Conservation (phyloP, 2,888 invertebrate genomes). For the Papilio gigon region DNA sequence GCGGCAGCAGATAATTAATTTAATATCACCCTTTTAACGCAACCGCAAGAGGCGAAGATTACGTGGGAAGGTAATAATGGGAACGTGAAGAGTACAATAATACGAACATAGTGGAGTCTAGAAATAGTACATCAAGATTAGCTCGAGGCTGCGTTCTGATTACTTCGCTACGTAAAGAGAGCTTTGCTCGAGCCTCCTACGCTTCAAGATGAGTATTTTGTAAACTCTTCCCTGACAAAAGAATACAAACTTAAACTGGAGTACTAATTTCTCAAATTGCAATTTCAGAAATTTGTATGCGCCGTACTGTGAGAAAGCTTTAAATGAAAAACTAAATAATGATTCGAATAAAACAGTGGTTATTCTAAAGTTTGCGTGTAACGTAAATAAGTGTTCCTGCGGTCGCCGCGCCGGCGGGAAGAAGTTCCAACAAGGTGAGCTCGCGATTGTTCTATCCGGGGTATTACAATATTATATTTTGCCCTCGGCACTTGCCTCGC, state of each 20-base stretch:
- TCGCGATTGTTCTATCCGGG: conserved; percentile 63
- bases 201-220: conserved; percentile 64
- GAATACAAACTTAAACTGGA: conserved; percentile 41
- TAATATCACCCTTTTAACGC: conserved; percentile 25
- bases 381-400: conserved; percentile 63
- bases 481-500: conserved; percentile 65
- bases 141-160: conserved; percentile 75
- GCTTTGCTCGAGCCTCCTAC: conserved; percentile 60
- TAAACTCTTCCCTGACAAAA: conserved; percentile 50
- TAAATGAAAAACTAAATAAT: conserved; percentile 34
- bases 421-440: conserved; percentile 58
- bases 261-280: conserved; percentile 35
- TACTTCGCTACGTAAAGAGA: conserved; percentile 70
- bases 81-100: conserved; percentile 68
- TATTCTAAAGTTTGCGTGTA: conserved; percentile 48
- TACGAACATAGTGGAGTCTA: conserved; percentile 60
- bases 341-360: conserved; percentile 31
- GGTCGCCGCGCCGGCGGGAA: conserved; percentile 60
- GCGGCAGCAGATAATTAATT: conserved; percentile 28
- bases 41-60: conserved; percentile 29
- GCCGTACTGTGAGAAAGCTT: conserved; percentile 36
- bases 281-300: conserved; percentile 33
- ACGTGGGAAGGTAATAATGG: conserved; percentile 52
- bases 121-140: conserved; percentile 75
- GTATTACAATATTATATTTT: conserved; percentile 66